Evolutionary conservation across 2,888 invertebrate genomes (phyloP).

Genomic region (Trilocha varians): DNA sequence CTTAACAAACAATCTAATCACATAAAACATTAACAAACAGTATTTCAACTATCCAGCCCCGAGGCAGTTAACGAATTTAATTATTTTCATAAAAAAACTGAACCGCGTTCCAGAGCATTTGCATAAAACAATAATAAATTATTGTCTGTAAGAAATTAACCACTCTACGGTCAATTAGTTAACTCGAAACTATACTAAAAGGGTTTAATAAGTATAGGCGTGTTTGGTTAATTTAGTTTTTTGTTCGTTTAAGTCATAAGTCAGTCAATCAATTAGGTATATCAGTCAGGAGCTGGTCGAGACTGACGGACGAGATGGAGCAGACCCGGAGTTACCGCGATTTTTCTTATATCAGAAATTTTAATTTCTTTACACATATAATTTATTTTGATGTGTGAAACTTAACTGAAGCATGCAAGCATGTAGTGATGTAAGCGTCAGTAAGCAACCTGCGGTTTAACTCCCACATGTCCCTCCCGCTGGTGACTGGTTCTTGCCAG

Average conservation of each 20-base stretch:
- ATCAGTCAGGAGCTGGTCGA: not conserved
- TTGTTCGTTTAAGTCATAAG: slow-evolving; percentile 44
- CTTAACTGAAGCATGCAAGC: too few species aligned
- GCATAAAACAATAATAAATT: slow-evolving; percentile 69
- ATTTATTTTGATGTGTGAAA: too few species aligned
- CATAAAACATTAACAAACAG: slow-evolving; percentile 55
- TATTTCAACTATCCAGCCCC: slow-evolving; percentile 40
- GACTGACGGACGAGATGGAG: not conserved
- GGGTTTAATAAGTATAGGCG: slow-evolving; percentile 55
- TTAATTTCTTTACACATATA: too few species aligned
- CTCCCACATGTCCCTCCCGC: too few species aligned
- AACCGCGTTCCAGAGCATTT: slow-evolving; percentile 38
- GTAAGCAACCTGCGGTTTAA: too few species aligned
- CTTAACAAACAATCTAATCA: slow-evolving; percentile 46
- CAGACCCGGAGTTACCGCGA: slow-evolving; percentile 1
- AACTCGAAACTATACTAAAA: slow-evolving; percentile 59
- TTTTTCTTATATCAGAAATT: slow-evolving; percentile 5
- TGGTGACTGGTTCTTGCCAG: too few species aligned
- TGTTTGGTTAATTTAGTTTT: slow-evolving; percentile 22
- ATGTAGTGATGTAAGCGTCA: too few species aligned
- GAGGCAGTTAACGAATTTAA: slow-evolving; percentile 59
- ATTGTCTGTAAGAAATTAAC: slow-evolving; percentile 63
- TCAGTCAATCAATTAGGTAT: slow-evolving; percentile 58
- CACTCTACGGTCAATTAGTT: slow-evolving; percentile 63
- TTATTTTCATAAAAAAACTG: slow-evolving; percentile 55